Conservation (phyloP, 2,113 vertebrate species). For the Elephas maximus region DNA sequence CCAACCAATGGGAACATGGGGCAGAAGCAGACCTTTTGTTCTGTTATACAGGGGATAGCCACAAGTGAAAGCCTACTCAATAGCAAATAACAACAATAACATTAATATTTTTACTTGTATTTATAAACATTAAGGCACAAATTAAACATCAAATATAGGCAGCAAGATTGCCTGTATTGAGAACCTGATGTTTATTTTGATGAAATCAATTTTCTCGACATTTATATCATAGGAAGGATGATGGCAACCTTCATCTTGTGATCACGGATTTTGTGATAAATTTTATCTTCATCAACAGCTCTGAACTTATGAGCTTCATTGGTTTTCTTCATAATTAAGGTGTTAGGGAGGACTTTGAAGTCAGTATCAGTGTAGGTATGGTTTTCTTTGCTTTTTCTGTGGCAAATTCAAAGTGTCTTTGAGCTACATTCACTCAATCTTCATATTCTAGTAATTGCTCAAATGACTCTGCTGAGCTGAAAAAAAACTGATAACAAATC, state of each 20-base stretch:
- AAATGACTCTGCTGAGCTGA: background rate
- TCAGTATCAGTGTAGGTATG: background rate
- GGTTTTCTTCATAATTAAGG: background rate
- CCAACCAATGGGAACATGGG: too few species aligned
- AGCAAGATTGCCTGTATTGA: background rate
- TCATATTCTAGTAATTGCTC: background rate
- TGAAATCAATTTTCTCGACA: background rate
- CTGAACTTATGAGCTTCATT: background rate
- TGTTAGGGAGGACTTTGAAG: background rate
- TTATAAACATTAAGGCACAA: background rate
- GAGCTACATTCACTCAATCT: background rate
- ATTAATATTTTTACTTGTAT: background rate
- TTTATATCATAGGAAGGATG: background rate
- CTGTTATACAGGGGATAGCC: too few species aligned
- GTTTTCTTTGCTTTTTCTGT: background rate
- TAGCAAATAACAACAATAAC: too few species aligned
- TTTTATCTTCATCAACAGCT: background rate
- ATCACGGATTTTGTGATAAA: background rate
- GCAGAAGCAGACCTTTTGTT: too few species aligned
- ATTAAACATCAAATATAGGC: background rate
- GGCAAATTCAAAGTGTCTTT: background rate
- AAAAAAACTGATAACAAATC: background rate
- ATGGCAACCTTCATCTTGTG: background rate
- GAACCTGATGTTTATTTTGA: background rate
- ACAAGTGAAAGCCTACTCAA: too few species aligned